Evolutionary conservation across 2,888 invertebrate genomes (phyloP), one percentile per base, ranked within the genome.

Genomic region (Plebejus argus): DNA sequence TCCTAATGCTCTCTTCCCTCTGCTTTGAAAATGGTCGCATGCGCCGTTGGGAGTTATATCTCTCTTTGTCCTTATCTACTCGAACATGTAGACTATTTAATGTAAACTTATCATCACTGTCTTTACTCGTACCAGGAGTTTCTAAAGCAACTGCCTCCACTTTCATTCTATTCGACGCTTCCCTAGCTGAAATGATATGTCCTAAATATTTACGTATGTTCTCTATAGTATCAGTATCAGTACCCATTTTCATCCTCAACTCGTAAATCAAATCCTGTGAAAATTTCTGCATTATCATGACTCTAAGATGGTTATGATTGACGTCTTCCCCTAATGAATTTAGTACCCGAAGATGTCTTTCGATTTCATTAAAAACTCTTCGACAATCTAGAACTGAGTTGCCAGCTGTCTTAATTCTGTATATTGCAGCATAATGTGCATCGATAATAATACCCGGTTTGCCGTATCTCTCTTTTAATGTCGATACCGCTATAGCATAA

Each of bases 311-410:
- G 56, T 80, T 81, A 18, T 81, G 80, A 77, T 82, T 80, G 5
- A 81, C 77, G 77, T 84, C 79, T 79, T 84, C 82, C 0, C 82
- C 82, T 28, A 83, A 76, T 1, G 82, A 81, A 20, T 78, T 77
- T 28, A 83, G 71, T n/a, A 84, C 80, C 49, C 82, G 70, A 5
- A 83, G 53, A 76, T 82, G 82, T 71, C 81, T 76, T 78, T 84
- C 82, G 8, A 84, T 81, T 70, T 81, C 80, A 78, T 81, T 80
- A 0, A 82, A 76, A 28, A 78, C 75, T 3, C 74, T 71, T 5
- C 81, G 61, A 72, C 79, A 81, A 10, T 81, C 79, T 3, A 70
- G 56, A 5, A 74, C 10, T 56, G 74, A 35, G 56, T 77, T 72
- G 10, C 70, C 74, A 3, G 75, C 76, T 0, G 49, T 45, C 71